Percentiles rank a stretch among this genome's conserved stretches.
Conservation (phyloP, 2,888 invertebrate species). For the Archips crataeganus region DNA sequence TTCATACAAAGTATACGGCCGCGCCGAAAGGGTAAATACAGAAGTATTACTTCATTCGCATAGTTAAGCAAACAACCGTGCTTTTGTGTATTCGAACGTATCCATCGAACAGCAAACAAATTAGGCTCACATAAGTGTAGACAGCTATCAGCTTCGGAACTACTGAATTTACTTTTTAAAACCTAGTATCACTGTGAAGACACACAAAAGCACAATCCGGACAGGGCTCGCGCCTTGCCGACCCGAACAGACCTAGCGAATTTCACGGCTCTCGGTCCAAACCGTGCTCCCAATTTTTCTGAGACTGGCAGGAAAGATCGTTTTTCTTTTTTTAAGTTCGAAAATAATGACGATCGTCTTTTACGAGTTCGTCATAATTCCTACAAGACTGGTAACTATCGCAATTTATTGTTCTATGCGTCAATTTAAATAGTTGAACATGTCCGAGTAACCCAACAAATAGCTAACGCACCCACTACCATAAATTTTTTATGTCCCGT, state of each 20-base stretch:
- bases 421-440: background rate
- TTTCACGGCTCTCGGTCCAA: constrained; percentile 19
- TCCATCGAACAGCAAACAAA: constrained; percentile 32
- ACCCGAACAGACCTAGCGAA: constrained; percentile 17
- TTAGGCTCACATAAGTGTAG: constrained; percentile 37
- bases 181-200: constrained; percentile 71
- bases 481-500: background rate
- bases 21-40: constrained; percentile 3
- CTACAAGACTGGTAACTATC: background rate
- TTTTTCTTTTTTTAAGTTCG: background rate
- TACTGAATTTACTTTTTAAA: constrained; percentile 48
- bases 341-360: background rate
- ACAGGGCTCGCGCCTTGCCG: constrained; percentile 7
- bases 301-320: background rate
- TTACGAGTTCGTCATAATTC: background rate
- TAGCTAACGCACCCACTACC: background rate
- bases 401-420: background rate
- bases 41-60: constrained; percentile 12
- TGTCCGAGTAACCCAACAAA: background rate
- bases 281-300: constrained; percentile 5
- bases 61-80: constrained; percentile 46
- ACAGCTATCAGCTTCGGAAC: constrained; percentile 28
- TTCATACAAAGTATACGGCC: constrained; percentile 28
- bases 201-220: constrained; percentile 68
- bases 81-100: constrained; percentile 50